Evolutionary conservation across 64 coral and sea anemone species (phyloP).

Genomic region (Pocillopora verrucosa): DNA sequence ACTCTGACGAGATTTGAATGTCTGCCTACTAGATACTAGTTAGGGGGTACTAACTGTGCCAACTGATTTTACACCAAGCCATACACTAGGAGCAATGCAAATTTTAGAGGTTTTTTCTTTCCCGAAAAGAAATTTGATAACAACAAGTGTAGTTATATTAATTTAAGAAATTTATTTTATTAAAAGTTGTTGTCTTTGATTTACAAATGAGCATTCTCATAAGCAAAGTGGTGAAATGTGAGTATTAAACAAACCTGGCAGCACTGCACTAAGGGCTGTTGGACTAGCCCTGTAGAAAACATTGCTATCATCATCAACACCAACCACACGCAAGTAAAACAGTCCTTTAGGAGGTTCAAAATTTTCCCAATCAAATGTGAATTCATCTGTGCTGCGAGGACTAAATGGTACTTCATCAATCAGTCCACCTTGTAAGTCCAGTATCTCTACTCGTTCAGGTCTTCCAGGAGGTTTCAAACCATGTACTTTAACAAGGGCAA

Average conservation of each 20-base stretch:
- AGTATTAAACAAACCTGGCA: slow-evolving; percentile 68
- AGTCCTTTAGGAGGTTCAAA: slow-evolving; percentile 69
- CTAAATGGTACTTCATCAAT: slow-evolving; percentile 52
- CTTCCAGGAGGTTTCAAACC: slow-evolving; percentile 50
- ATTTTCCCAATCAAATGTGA: slow-evolving; percentile 70
- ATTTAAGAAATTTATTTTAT: no score
- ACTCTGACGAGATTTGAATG: no score
- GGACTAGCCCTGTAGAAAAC: slow-evolving; percentile 66
- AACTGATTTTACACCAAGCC: no score
- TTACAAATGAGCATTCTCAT: no score
- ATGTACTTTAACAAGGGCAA: slow-evolving; percentile 53
- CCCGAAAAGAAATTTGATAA: no score
- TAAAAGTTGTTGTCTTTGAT: no score
- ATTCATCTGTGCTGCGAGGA: slow-evolving; percentile 24
- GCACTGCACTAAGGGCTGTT: slow-evolving; percentile 78
- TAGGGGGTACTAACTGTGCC: no score
- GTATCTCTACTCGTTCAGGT: slow-evolving; percentile 44
- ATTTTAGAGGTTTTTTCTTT: no score
- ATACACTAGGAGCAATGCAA: no score
- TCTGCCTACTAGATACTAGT: no score
- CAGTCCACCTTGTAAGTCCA: slow-evolving; percentile 62
- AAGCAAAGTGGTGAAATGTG: background rate
- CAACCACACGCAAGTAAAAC: slow-evolving; percentile 76
- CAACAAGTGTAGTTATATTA: no score
- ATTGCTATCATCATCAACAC: slow-evolving; percentile 53